Evolutionary conservation across 1,140 invertebrate species (phyloP).

Genomic region (Neelides sp.): DNA sequence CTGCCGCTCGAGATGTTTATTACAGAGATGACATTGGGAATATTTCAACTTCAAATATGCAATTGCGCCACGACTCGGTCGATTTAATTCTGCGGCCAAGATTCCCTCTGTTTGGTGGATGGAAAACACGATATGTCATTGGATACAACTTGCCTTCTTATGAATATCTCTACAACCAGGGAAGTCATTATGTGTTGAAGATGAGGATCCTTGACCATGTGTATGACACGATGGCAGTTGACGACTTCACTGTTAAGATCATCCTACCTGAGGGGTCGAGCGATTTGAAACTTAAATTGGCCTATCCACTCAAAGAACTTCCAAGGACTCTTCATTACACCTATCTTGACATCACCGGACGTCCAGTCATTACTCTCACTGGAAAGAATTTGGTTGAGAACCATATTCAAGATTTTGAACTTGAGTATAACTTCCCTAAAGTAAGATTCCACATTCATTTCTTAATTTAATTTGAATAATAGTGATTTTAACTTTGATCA

Average conservation of each 20-base stretch:
- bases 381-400: conserved; percentile 88
- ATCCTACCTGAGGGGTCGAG: conserved; percentile 87
- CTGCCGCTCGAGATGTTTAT: conserved; percentile 78
- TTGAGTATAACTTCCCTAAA: conserved; percentile 80
- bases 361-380: conserved; percentile 70
- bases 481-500: conserved; percentile 33
- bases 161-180: conserved; percentile 74
- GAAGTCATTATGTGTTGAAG: conserved; percentile 65
- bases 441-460: conserved; percentile 19
- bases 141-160: conserved; percentile 97
- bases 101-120: conserved; percentile 96
- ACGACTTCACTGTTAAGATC: conserved; percentile 76
- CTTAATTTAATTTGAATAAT: conserved; percentile 30
- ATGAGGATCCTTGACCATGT: conserved; percentile 91
- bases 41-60: conserved; percentile 92
- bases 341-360: conserved; percentile 87
- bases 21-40: conserved; percentile 98
- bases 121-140: conserved; percentile 92
- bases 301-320: conserved; percentile 63
- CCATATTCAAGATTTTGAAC: conserved; percentile 79
- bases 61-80: conserved; percentile 73
- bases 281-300: conserved; percentile 66
- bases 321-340: conserved; percentile 72
- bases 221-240: conserved; percentile 91
- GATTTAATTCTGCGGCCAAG: conserved; percentile 87